Percentiles rank a stretch among this genome's conserved stretches.
phyloP scores from a whole-genome alignment of 2,888 invertebrate species.

The Thereva nobilitata region DNA sequence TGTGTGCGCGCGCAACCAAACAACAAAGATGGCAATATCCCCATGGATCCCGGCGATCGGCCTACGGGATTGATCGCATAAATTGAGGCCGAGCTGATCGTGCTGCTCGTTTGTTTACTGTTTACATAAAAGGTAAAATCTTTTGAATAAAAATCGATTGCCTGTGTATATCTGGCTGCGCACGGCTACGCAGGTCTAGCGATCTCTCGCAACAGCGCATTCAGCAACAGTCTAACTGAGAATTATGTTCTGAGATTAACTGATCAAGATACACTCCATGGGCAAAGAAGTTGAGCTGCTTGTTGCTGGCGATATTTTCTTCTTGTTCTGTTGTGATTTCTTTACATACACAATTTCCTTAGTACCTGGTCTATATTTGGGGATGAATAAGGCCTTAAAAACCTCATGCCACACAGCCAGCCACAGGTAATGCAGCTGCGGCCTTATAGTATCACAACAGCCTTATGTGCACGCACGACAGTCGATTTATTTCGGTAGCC shows the following conservation, averaged over 20 bases:
- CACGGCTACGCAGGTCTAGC: constrained; percentile 6
- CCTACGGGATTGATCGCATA: constrained; percentile 9
- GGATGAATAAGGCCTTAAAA: constrained; percentile 4
- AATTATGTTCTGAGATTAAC: constrained; percentile 33
- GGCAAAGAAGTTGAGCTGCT: constrained; percentile 8
- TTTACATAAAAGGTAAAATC: constrained; percentile 26
- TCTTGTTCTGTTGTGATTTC: neutral
- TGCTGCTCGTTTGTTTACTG: constrained; percentile 2
- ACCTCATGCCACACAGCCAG: constrained; percentile 5
- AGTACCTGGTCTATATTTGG: constrained; percentile 23
- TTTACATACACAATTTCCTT: constrained; percentile 10
- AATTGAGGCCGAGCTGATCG: constrained; percentile 14
- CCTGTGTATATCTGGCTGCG: neutral
- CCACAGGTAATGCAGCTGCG: neutral
- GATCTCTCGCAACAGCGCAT: neutral
- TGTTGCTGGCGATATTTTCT: constrained; percentile 12
- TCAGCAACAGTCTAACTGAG: constrained; percentile 17
- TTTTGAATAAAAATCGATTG: constrained; percentile 19
- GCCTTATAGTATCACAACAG: neutral
- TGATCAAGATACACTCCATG: constrained; percentile 24
- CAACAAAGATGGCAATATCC: too few species aligned
- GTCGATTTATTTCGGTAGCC: constrained; percentile 24
- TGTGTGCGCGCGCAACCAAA: too few species aligned
- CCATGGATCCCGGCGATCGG: too few species aligned
- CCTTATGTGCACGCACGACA: constrained; percentile 17